These are phyloP conservation scores for Puma concolor DNA, from an alignment of 2,113 vertebrate species.

Conservation along the genomic window DNA sequence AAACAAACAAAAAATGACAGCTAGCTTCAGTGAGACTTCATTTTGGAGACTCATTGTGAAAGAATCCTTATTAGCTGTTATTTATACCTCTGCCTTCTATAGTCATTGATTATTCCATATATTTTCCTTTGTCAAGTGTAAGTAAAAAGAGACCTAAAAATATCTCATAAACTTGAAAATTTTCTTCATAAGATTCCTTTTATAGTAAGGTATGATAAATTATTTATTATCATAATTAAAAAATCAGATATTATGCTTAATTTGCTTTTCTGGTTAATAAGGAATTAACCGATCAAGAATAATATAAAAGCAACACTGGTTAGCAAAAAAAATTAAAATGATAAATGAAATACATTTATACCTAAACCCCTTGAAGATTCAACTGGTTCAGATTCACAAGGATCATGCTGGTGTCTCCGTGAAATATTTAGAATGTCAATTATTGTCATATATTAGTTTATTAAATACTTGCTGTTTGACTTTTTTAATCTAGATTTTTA, in stretches of 20 bases:
- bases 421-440: not conserved
- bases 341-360: not conserved
- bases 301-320: not conserved
- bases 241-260: not conserved
- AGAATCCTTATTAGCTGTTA: conserved; percentile 70
- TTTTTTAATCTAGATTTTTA: not conserved
- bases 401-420: not conserved
- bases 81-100: conserved; percentile 65
- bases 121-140: not conserved
- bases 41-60: conserved; percentile 64
- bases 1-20: conserved; percentile 64
- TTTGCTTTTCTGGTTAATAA: not conserved
- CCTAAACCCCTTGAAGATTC: not conserved
- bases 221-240: not conserved
- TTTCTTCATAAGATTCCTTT: not conserved
- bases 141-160: not conserved
- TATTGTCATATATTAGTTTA: not conserved
- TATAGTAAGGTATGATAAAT: not conserved
- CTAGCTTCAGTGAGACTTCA: conserved; percentile 46
- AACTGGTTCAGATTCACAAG: not conserved
- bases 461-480: not conserved
- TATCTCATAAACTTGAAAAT: not conserved
- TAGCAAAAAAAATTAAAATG: not conserved
- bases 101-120: conserved; percentile 19
- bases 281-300: not conserved